Percentiles rank a stretch among this genome's conserved stretches.
Evolutionary conservation across 1,140 invertebrate genomes (phyloP).

Genomic region (Trinorchestia longiramus): DNA sequence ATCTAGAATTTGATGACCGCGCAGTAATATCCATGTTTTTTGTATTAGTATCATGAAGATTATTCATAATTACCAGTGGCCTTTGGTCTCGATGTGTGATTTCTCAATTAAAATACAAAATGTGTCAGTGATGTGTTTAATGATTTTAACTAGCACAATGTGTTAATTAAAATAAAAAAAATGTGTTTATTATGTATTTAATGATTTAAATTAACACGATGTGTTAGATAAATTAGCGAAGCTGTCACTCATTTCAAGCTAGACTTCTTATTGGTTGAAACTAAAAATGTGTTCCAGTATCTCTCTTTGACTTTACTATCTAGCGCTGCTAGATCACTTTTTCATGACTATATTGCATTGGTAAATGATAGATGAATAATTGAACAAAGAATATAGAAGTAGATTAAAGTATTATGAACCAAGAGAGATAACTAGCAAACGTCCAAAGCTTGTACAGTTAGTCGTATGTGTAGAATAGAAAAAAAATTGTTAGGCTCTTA

Average conservation of each 20-base stretch:
- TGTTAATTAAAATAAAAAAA: not conserved
- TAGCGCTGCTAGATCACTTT: not conserved
- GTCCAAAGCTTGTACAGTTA: slow-evolving; percentile 42
- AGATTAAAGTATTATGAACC: not conserved
- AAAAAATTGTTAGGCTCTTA: not conserved
- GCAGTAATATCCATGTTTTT: not conserved
- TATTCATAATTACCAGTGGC: not conserved
- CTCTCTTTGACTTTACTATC: not conserved
- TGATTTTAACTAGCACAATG: no score
- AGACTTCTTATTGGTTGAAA: no score
- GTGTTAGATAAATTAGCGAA: not conserved
- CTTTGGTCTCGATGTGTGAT: not conserved
- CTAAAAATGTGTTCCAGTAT: not conserved
- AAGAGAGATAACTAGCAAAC: not conserved
- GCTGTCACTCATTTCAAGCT: no score
- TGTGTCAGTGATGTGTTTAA: no score
- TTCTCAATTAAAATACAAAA: not conserved
- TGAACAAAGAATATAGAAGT: no score
- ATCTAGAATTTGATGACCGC: not conserved
- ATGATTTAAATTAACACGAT: not conserved
- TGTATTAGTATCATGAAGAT: not conserved
- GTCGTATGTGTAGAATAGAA: not conserved
- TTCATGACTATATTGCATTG: not conserved
- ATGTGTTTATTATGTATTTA: not conserved
- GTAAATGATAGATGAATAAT: not conserved